These are phyloP conservation scores for Habropoda laboriosa DNA, from an alignment of 1,140 invertebrate species.

Conservation along the genomic window DNA sequence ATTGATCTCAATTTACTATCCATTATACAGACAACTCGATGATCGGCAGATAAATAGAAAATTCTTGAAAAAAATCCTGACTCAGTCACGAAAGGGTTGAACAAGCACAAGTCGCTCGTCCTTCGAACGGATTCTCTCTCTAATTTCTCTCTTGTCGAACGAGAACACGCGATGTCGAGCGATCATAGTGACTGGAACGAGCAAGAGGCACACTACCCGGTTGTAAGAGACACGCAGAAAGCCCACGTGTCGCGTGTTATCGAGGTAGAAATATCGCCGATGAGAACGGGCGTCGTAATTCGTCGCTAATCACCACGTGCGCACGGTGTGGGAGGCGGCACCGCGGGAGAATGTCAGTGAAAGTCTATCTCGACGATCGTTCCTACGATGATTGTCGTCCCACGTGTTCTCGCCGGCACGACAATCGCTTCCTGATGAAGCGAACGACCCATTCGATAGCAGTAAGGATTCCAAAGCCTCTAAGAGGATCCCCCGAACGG, in stretches of 20 bases:
- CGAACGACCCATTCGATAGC: constrained; percentile 57
- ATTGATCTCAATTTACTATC: too few relatives aligned
- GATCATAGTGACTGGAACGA: neutral
- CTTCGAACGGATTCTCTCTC: neutral
- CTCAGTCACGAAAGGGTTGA: too few relatives aligned
- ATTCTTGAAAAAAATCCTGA: too few relatives aligned
- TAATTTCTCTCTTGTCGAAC: neutral
- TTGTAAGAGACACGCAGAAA: constrained; percentile 16
- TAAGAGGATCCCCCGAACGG: constrained; percentile 1
- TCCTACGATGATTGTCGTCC: constrained; percentile 64
- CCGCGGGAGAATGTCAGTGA: constrained; percentile 66
- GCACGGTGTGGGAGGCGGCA: constrained; percentile 60
- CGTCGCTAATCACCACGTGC: constrained; percentile 62
- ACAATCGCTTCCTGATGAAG: constrained; percentile 69
- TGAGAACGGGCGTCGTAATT: constrained; percentile 67
- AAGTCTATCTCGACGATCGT: constrained; percentile 68
- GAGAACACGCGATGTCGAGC: neutral
- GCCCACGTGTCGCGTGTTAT: constrained; percentile 56
- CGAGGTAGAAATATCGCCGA: constrained; percentile 58
- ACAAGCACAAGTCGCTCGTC: neutral
- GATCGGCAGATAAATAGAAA: too few relatives aligned
- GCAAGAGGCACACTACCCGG: neutral
- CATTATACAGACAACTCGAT: too few relatives aligned
- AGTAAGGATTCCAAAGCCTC: constrained; percentile 17
- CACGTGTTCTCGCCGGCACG: constrained; percentile 53